A percentile compares a stretch with the other conserved stretches of the same genome.
phyloP scores from a whole-genome alignment of 2,797 vertebrate species.

The Crocodylus rhombifer region DNA sequence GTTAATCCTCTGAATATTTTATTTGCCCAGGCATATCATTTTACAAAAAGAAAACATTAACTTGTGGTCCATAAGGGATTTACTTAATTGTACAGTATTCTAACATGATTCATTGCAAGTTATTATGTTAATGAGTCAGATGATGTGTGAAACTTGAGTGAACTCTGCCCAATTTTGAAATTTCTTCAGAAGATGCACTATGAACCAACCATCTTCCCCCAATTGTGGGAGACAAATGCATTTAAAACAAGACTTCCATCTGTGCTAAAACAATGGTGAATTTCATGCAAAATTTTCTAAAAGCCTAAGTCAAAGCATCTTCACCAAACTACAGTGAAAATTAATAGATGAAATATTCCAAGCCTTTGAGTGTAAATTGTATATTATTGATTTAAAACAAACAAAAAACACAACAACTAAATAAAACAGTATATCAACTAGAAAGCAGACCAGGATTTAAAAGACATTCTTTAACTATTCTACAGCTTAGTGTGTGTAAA shows the following conservation, averaged over 20 bases:
- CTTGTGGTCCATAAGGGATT: slow-evolving; percentile 6
- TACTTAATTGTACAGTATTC: slow-evolving; percentile 50
- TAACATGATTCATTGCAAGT: slow-evolving; percentile 40
- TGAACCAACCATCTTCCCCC: background rate
- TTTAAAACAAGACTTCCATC: background rate
- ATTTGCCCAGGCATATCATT: slow-evolving; percentile 61
- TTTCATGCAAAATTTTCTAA: background rate
- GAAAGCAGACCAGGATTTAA: background rate
- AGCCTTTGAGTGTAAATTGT: background rate
- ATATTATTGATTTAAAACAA: background rate
- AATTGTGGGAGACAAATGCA: background rate
- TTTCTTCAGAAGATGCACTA: background rate
- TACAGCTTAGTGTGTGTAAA: background rate
- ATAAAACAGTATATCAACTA: background rate
- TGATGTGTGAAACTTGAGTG: slow-evolving; percentile 64
- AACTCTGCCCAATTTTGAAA: background rate
- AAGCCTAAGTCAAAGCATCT: background rate
- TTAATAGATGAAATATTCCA: background rate
- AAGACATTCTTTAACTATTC: background rate
- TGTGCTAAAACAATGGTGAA: background rate
- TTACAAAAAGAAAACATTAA: slow-evolving; percentile 59
- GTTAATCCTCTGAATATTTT: slow-evolving; percentile 67
- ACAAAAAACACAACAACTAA: rapidly evolving
- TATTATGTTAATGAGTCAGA: slow-evolving; percentile 67
- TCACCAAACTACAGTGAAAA: background rate